Evolutionary conservation across 2,888 invertebrate genomes (phyloP), one percentile per base, ranked within the genome.

Genomic region (Orthosia gracilis): DNA sequence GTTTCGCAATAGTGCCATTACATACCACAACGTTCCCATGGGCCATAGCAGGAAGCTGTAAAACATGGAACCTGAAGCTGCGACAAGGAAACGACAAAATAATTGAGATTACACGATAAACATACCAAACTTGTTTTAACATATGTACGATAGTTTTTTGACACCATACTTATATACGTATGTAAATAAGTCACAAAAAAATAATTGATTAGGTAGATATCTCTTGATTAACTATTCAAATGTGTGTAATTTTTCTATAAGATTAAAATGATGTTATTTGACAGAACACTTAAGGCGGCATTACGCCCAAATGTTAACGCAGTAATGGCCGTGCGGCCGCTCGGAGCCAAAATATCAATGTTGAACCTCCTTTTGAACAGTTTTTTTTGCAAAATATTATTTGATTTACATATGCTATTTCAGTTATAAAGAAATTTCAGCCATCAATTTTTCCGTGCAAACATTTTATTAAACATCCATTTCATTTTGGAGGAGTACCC

Each of bases 1-100:
- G 63, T 49, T 70, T 73, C 47, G 50, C 49, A 52, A 81, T 59
- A 69, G 54, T 58, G 63, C 74, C 64, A 69, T 80, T 72, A 73
- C 70, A 62, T 69, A 18, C 59, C 55, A 66, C 45, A 26, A 69
- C 67, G 45, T 76, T 80, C 78, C 73, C 81, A 77, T 81, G 58
- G 55, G 17, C 9, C 63, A 76, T 54, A 77, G 40, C 71, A 82
- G 75, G 85, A 83, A 87, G 76, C 84, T 82, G 76, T 85, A 82
- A 87, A 84, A 82, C 76, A 73, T 78, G 49, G 71, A 78, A 71
- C 69, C 68, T 69, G 62, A 13, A n/a, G 5, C 73, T 66, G 72
- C 63, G 67, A 84, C 26, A 61, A 82, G 84, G 82, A 88, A 89
- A 88, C 81, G 81, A 88, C 83, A 65, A 86, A 88, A 87, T 88